Evolutionary conservation across 64 coral and sea anemone genomes (phyloP), one percentile per base, ranked within the genome.

Genomic region (Hydrozoanthus tunicans): DNA sequence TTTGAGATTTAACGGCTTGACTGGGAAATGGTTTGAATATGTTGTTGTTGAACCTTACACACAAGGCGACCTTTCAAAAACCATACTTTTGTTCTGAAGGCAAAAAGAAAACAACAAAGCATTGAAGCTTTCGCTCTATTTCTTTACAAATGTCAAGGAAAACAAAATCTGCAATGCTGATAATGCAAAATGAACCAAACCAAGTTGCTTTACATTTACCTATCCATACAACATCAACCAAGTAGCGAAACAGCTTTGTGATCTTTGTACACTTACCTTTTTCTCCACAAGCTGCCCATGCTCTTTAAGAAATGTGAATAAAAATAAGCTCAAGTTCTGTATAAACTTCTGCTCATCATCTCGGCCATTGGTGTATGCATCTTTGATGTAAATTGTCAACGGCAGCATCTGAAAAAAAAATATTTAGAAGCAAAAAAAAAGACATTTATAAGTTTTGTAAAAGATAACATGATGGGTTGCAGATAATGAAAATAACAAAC

Each of bases 281-380:
- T 93, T 93, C 58, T 99, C 96, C 7, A 99, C 94, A 51, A 99
- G 80, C 20, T 93, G 94, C 9, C 96, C 96, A 92, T 99, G 96
- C 52, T 99, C 96, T 65, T 99, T 99, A 20, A 99, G 71, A 64
- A 99, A 99, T 11, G 94, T 95, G 77, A 94, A 99, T 59, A 99
- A 89, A 92, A 99, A 99, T 66, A 99, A 82, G 86, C 96, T 99
- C 71, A 99, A 78, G 65, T 99, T 99, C 73, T 99, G 96, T 69
- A 99, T 99, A 92, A 99, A 99, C 66, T 99, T 99, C 56, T 99
- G 96, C 60, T 99, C 96, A 99, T 99, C 96, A 90, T 99, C 96
- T 75, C 94, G 85, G 0, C 96, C 96, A 92, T 99, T 94, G 62
- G 94, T 91, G 90, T 99, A 99, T 10, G 96, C 96, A 93, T 99